Evolutionary conservation across 2,113 vertebrate species (phyloP), one percentile per base, ranked within the genome.

Genomic region (Epinephelus cyanopodus): DNA sequence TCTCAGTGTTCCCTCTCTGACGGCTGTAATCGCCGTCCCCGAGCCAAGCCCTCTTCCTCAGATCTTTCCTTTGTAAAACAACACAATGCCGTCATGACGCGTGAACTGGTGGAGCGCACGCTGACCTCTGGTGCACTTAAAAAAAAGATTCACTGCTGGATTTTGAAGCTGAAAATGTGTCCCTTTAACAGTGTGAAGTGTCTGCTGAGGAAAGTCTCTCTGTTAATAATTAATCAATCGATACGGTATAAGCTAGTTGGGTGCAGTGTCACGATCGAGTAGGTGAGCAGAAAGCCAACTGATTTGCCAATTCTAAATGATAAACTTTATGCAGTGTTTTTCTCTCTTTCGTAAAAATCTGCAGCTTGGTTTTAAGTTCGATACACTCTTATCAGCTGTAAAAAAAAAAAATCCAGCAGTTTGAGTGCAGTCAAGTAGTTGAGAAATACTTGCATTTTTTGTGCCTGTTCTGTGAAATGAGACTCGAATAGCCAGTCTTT

Each of bases 1-100:
- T 74, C 33, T 81, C 74, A 2, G 60, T 27, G 56, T 57, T 75
- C 45, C 74, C 57, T 63, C 70, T 77, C n/a, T 77, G 63, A 81
- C 8, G 72, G 33, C 77, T 67, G 48, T 84, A 85, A 86, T 90
- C 82, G 74, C 33, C 64, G 42, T 74, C 73, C 83, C 77, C 75
- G 80, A 79, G 74, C 33, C 21, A 62, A 77, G 79, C 77, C 73
- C 62, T 80, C 66, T 87, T 91, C 76, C 85, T 89, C 83, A 83
- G 47, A 61, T 81, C 73, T 85, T 79, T 79, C 69, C 79, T 82
- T 82, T 81, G 50, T 47, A 85, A 87, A 90, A 85, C 74, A 79
- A 85, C 54, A 82, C 57, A 63, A 70, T 29, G 60, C 63, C 57
- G 19, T 45, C 56, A 9, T 67, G 83, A 80, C 42, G 70, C 58